Evolutionary conservation across 2,797 vertebrate species (phyloP).

Genomic region (Schizopygopsis pylzovi): DNA sequence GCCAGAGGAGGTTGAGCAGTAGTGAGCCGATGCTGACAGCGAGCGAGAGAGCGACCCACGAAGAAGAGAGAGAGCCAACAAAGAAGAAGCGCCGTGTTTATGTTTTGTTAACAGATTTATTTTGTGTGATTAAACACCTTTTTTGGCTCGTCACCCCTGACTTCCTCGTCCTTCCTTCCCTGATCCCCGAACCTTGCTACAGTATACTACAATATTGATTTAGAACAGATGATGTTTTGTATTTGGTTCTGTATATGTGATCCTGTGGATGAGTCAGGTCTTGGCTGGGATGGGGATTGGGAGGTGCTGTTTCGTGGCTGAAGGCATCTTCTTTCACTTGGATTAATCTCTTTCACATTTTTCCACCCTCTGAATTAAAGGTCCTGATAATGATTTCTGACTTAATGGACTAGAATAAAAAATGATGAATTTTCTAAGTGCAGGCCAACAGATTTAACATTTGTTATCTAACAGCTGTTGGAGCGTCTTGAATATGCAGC

Average conservation of each 20-base stretch:
- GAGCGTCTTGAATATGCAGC: conserved; percentile 2
- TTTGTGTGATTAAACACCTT: no score
- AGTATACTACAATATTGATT: not conserved
- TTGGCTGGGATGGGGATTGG: not conserved
- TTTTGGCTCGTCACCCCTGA: no score
- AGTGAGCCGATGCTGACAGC: no score
- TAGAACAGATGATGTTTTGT: not conserved
- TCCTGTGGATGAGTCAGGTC: conserved; percentile 21
- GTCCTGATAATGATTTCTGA: conserved; percentile 20
- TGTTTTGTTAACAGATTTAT: no score
- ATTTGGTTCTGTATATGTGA: not conserved
- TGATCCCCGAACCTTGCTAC: no score
- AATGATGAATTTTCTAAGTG: not conserved
- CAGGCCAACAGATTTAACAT: conserved; percentile 18
- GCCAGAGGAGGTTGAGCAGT: no score
- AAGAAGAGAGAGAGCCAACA: no score
- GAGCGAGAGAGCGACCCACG: no score
- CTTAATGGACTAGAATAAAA: not conserved
- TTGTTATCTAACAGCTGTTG: conserved; percentile 4
- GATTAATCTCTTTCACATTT: conserved; percentile 27
- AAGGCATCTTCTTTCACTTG: conserved; percentile 1
- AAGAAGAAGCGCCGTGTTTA: no score
- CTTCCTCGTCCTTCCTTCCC: no score
- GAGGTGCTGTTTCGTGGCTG: not conserved
- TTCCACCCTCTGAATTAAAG: not conserved